Evolutionary conservation across 1,140 invertebrate genomes (phyloP).

Genomic region (Triops cancriformis): DNA sequence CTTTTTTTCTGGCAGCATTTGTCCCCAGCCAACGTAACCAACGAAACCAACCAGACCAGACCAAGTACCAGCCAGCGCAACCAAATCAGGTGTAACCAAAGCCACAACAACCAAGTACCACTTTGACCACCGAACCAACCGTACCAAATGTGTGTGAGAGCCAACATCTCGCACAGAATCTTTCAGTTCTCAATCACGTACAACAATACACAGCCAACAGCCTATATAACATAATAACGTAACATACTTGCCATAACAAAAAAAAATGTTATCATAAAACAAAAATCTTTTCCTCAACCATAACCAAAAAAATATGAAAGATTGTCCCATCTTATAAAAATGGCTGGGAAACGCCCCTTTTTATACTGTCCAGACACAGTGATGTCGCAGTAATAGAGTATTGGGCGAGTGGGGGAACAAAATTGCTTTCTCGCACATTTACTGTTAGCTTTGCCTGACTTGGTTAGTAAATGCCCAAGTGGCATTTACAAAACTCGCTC

Average conservation of each 20-base stretch:
- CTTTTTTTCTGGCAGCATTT: neutral
- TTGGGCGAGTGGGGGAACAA: too few relatives aligned
- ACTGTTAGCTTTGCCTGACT: neutral
- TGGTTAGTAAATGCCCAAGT: conserved; percentile 3
- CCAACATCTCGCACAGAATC: neutral
- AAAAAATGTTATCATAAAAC: neutral
- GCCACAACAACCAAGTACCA: conserved; percentile 12
- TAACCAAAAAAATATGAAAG: neutral
- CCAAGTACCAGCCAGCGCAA: neutral
- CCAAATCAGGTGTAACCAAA: neutral
- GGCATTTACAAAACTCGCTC: neutral
- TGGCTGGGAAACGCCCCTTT: neutral
- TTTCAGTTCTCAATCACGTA: conserved; percentile 5
- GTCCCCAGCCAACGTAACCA: neutral
- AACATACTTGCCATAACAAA: neutral
- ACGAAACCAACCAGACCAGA: too few relatives aligned
- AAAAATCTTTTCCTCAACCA: neutral
- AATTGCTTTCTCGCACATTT: neutral
- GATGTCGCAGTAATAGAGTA: neutral
- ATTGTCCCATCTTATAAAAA: neutral
- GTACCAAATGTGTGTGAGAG: neutral
- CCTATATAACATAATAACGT: conserved; percentile 11
- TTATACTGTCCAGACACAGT: neutral
- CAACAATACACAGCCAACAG: conserved; percentile 7
- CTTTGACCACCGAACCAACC: neutral